A percentile compares a stretch with the other conserved stretches of the same genome.
These are phyloP conservation scores for Antheraea yamamai DNA, from an alignment of 2,888 invertebrate genomes.

Conservation along the genomic window DNA sequence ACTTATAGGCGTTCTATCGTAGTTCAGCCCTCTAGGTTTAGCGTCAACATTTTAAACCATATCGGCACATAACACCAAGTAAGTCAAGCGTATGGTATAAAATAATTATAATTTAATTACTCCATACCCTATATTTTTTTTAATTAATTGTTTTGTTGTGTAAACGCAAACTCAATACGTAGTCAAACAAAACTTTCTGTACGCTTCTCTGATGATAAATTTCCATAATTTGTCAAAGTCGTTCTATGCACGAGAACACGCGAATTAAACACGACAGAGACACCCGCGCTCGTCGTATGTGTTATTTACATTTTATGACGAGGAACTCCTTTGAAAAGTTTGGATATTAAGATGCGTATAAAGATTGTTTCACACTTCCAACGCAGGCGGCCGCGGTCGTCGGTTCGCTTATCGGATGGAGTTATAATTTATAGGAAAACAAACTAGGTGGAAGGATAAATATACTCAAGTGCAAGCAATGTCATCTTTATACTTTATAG, in stretches of 20 bases:
- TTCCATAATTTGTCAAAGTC: slow-evolving; percentile 11
- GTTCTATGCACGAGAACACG: background rate
- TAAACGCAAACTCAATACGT: background rate
- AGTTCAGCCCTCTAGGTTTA: too few relatives aligned
- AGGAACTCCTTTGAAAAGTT: slow-evolving; percentile 12
- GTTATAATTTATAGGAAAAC: background rate
- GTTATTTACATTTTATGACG: slow-evolving; percentile 8
- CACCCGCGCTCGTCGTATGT: background rate
- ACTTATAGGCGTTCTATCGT: too few relatives aligned
- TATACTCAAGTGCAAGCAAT: too few relatives aligned
- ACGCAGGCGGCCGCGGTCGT: background rate
- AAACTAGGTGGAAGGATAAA: too few relatives aligned
- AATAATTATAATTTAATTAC: slow-evolving; percentile 5
- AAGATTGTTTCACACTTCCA: background rate
- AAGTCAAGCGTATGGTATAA: too few relatives aligned
- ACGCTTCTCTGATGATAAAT: slow-evolving; percentile 9
- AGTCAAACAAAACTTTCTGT: background rate
- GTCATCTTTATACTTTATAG: too few relatives aligned
- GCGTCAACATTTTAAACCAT: too few relatives aligned
- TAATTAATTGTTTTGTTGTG: background rate
- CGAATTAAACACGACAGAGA: slow-evolving; percentile 9
- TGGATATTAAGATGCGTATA: background rate
- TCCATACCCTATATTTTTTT: background rate
- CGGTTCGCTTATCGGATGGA: background rate
- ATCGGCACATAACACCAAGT: too few relatives aligned